Base-by-base conservation (phyloP, 2,113 vertebrate genomes). In the Dasyornis broadbenti region DNA sequence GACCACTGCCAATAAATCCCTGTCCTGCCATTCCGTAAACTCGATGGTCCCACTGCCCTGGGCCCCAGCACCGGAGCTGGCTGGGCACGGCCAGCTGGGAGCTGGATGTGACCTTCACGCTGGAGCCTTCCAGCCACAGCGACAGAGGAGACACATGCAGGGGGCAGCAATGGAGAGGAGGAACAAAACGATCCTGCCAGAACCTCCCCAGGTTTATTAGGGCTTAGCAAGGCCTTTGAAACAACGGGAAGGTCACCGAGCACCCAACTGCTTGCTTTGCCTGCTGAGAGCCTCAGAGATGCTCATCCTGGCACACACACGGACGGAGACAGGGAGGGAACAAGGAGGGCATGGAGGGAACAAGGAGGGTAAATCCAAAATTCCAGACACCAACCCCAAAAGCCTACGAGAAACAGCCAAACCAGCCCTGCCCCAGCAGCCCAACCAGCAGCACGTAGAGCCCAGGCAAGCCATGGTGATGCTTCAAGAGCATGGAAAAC, bases 121-220 rank as follows among this genome's bases (percentile, higher is more conserved):
- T 21, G 78, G 52, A 76, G 30, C n/a, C 19, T 16, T 35, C 52
- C 47, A 76, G 30, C 30, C 21, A 5, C 8, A 6, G n/a, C 5
- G 47, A 44, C 33, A 21, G 8, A 13, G 15, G 23, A 45, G 35
- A n/a, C 13, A 18, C 56, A 6, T 3, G 17, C 22, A 20, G 37
- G 19, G 22, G 21, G 30, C 11, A 52, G 33, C 2, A 5, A 15
- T 0, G 19, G 19, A 42, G 27, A 5, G 23, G 15, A 84, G 15
- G 7, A 56, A 24, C 15, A n/a, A 81, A 53, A 0, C 0, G 54
- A 44, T 66, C 66, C 37, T 30, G 22, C 4, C 6, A 0, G 30
- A 89, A 22, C 35, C 27, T 83, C n/a, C 10, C 11, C 35, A 18
- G 4, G 4, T 30, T 82, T 47, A 20, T 39, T 1, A 28, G 71